Conservation (phyloP, 2,888 invertebrate genomes). For the Sesamia inferens region DNA sequence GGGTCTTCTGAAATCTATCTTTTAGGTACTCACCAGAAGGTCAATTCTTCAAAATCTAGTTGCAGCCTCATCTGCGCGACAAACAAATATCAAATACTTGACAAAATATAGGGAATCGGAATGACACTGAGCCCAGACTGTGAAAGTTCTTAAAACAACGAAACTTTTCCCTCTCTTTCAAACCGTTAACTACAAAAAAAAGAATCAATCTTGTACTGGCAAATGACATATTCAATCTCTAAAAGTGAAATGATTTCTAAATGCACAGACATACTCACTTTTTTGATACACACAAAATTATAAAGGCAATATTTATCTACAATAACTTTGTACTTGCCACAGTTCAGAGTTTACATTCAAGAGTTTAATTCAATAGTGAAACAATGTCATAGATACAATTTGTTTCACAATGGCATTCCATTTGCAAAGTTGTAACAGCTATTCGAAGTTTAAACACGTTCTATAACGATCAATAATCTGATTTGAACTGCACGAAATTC, state of each 20-base stretch:
- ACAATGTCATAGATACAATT: constrained; percentile 48
- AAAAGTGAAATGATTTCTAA: too few species aligned
- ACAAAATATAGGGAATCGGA: too few species aligned
- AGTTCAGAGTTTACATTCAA: constrained; percentile 12
- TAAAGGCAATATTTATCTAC: background rate
- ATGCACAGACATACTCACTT: too few species aligned
- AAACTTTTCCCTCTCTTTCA: too few species aligned
- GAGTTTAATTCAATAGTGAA: constrained; percentile 38
- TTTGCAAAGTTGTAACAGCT: constrained; percentile 48
- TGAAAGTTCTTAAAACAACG: too few species aligned
- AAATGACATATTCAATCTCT: too few species aligned
- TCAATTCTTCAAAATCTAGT: too few species aligned
- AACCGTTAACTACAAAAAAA: too few species aligned
- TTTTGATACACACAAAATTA: background rate
- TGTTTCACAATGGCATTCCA: constrained; percentile 37
- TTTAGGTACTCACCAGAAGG: background rate
- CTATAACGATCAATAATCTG: constrained; percentile 49
- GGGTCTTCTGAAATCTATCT: background rate
- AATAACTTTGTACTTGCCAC: background rate
- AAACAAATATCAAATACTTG: too few species aligned
- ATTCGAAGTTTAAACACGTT: constrained; percentile 49
- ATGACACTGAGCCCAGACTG: too few species aligned
- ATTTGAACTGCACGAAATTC: constrained; percentile 35
- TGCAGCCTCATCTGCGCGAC: too few species aligned
- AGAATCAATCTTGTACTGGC: background rate